Percentiles rank a stretch among this genome's conserved stretches.
Conservation (phyloP, 2,888 invertebrate species). For the Priapulus caudatus region DNA sequence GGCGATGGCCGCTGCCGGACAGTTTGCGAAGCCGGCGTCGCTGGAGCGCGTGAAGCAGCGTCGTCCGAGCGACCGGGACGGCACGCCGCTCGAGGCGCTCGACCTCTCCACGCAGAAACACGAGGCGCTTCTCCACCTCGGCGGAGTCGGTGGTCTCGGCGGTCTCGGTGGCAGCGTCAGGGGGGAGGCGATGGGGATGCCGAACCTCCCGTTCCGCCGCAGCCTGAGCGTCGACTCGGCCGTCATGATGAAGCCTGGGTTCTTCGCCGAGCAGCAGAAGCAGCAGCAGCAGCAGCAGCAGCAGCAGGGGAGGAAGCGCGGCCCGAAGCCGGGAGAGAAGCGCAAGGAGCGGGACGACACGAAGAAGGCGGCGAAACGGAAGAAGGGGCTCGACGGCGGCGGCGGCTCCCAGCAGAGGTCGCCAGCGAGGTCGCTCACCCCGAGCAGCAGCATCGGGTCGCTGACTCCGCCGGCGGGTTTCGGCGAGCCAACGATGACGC, state of each 20-base stretch:
- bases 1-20: no score
- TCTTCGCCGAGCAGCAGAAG: no score
- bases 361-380: no score
- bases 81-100: not conserved
- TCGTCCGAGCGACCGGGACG: not conserved
- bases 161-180: no score
- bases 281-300: no score
- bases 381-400: not conserved
- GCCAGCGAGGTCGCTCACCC: no score
- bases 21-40: not conserved
- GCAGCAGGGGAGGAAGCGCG: not conserved
- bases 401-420: not conserved
- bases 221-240: not conserved
- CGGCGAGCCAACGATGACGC: not conserved
- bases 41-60: not conserved
- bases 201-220: not conserved
- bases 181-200: not conserved
- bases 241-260: no score
- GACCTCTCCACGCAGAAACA: not conserved
- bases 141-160: no score
- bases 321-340: slow-evolving; percentile 3
- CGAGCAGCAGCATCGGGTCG: not conserved
- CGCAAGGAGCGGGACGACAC: not conserved
- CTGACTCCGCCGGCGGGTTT: not conserved
- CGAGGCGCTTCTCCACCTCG: no score